Evolutionary conservation across 2,888 invertebrate species (phyloP).

Genomic region (Leucania comma): DNA sequence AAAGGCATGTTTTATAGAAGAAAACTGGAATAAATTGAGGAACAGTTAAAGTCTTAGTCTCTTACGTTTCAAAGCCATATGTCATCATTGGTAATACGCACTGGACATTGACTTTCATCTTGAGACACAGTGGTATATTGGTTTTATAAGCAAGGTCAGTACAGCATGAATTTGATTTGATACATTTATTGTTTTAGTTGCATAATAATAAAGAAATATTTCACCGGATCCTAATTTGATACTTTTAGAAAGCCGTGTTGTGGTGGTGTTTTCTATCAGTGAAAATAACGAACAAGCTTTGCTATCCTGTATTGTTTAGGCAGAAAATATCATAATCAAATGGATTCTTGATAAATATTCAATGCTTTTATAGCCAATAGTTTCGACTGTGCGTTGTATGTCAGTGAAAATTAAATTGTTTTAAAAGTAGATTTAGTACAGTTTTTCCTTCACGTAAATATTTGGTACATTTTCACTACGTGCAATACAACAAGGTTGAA

Average conservation of each 20-base stretch:
- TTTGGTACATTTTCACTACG: constrained; percentile 38
- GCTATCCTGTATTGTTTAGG: not conserved
- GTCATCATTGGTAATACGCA: too few relatives aligned
- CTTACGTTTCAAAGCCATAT: too few relatives aligned
- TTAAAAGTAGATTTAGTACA: not conserved
- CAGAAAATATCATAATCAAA: not conserved
- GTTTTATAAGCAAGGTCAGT: not conserved
- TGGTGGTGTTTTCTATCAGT: not conserved
- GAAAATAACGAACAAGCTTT: not conserved
- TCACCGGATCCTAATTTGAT: constrained; percentile 11
- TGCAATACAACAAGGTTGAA: constrained; percentile 65
- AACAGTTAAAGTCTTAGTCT: too few relatives aligned
- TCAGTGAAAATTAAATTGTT: not conserved
- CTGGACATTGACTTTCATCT: too few relatives aligned
- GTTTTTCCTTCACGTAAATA: constrained; percentile 44
- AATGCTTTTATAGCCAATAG: not conserved
- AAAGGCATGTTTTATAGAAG: too few relatives aligned
- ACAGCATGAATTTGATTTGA: not conserved
- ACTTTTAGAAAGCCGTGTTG: not conserved
- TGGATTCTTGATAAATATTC: not conserved
- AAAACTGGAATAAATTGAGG: too few relatives aligned
- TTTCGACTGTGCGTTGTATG: not conserved
- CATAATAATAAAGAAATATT: constrained; percentile 7
- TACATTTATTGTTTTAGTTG: constrained; percentile 3
- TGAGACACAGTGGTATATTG: too few relatives aligned